Conservation (phyloP, 30 jellyfish, hydroid and myxozoan genomes). For the Cassiopea andromeda region DNA sequence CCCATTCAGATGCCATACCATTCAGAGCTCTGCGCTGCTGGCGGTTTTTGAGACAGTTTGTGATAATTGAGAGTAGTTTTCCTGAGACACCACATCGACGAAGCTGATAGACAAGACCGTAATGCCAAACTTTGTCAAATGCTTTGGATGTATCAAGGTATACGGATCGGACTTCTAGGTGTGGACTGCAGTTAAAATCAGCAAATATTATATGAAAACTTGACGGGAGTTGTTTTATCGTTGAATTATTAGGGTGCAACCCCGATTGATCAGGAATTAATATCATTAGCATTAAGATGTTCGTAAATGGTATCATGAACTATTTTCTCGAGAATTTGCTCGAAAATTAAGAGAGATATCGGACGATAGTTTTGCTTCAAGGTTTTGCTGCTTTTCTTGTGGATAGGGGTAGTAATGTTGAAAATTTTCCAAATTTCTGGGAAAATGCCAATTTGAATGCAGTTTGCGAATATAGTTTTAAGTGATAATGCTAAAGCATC, state of each 20-base stretch:
- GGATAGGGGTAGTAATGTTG: too few species aligned
- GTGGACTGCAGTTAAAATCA: background rate
- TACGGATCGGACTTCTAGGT: background rate
- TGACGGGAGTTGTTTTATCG: background rate
- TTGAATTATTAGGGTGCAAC: background rate
- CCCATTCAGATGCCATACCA: background rate
- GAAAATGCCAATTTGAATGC: too few species aligned
- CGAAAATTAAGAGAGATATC: too few species aligned
- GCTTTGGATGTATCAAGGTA: background rate
- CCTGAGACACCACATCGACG: background rate
- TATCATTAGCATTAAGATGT: background rate
- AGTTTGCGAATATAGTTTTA: too few species aligned
- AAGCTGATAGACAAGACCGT: background rate
- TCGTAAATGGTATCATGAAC: too few species aligned
- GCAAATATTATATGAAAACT: too few species aligned
- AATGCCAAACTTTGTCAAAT: background rate
- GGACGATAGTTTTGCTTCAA: too few species aligned
- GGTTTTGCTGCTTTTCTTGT: too few species aligned
- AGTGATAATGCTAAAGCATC: too few species aligned
- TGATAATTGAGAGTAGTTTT: background rate
- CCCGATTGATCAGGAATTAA: background rate
- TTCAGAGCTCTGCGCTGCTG: background rate
- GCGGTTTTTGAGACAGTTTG: background rate
- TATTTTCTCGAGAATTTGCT: too few species aligned
- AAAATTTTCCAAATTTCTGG: too few species aligned